Evolutionary conservation across 2,113 vertebrate species (phyloP).

Genomic region (Neopipo cinnamomea): DNA sequence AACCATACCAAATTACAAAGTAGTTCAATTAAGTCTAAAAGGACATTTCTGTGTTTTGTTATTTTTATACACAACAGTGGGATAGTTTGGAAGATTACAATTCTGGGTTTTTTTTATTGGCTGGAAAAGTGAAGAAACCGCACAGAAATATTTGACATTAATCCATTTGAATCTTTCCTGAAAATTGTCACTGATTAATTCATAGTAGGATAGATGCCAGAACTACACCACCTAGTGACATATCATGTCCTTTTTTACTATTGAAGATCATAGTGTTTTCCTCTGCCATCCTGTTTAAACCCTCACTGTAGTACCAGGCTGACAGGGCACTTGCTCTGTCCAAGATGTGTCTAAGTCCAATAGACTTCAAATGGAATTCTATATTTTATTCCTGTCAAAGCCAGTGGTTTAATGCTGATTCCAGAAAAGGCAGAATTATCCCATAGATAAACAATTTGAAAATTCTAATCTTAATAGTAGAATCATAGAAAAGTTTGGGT

Average conservation of each 20-base stretch:
- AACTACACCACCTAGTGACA: background rate
- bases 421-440: background rate
- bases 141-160: background rate
- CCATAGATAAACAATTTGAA: background rate
- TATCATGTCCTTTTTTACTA: background rate
- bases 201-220: background rate
- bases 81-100: background rate
- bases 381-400: background rate
- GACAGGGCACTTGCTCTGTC: background rate
- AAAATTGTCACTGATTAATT: background rate
- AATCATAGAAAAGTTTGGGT: background rate
- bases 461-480: background rate
- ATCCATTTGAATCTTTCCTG: background rate
- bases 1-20: background rate
- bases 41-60: background rate
- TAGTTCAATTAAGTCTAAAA: background rate
- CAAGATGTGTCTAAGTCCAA: background rate
- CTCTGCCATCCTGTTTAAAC: background rate
- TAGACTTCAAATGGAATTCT: background rate
- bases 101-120: background rate
- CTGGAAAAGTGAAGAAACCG: background rate
- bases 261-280: background rate
- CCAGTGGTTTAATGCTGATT: background rate
- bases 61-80: background rate
- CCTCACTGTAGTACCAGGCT: accelerated